Conservation (phyloP, 2,797 vertebrate genomes). For the Acipenser oxyrinchus region DNA sequence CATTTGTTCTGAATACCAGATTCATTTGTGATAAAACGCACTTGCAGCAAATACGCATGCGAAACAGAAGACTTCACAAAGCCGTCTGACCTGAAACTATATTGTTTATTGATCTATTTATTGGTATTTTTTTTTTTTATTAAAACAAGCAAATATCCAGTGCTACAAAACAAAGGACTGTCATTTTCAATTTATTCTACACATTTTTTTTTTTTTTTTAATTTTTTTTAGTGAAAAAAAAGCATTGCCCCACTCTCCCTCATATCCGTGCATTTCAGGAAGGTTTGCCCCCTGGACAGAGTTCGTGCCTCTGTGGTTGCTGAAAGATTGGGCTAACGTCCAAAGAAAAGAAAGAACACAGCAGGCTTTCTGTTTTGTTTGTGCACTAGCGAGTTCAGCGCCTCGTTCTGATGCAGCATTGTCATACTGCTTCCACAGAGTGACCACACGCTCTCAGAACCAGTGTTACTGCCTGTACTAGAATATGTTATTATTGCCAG, state of each 20-base stretch:
- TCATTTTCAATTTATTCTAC: too few species aligned
- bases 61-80: too few species aligned
- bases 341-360: constrained; percentile 4
- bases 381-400: constrained; percentile 13
- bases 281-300: not conserved
- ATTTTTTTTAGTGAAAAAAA: constrained; percentile 18
- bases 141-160: too few species aligned
- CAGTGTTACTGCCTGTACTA: constrained; percentile 24
- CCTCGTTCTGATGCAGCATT: constrained; percentile 11
- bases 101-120: too few species aligned
- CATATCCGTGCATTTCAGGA: too few species aligned
- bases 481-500: constrained; percentile 36
- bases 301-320: constrained; percentile 2
- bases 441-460: constrained; percentile 25
- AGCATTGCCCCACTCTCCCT: not conserved
- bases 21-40: too few species aligned
- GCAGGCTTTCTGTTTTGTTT: constrained; percentile 12
- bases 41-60: too few species aligned
- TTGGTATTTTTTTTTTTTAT: too few species aligned
- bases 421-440: constrained; percentile 21
- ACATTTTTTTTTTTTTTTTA: constrained; percentile 11
- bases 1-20: too few species aligned
- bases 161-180: too few species aligned
- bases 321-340: constrained; percentile 5
- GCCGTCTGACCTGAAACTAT: too few species aligned